Base-by-base conservation (phyloP, 2,888 invertebrate genomes). In the Nomada ruficornis region DNA sequence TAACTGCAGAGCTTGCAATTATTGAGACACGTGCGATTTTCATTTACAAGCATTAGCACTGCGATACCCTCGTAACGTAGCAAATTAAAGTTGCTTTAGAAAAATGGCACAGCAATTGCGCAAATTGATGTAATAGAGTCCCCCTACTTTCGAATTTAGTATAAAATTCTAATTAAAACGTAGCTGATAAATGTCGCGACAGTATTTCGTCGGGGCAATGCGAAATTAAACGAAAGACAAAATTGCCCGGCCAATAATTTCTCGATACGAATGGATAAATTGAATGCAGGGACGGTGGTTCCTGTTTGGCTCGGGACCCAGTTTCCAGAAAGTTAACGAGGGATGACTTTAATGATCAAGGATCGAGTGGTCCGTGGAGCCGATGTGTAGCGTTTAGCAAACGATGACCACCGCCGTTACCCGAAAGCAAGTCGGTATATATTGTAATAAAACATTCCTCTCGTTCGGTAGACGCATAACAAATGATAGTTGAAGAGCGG, bases 391-490 rank as follows among this genome's bases (percentile, higher is more conserved):
- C 26, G 64, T 23, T 55, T 13, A 67, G 29, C 0, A 26, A 23
- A 44, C 26, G 55, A 76, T 50, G 18, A n/a, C 55, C 29, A 10
- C 44, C 42, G 44, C 11, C 55, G 20, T n/a, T 75, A 36, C 36
- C 7, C 11, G 42, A 13, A 57, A 70, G 62, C 63, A 59, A 29
- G 52, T 47, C 71, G 72, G 59, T 68, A 80, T 70, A 59, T 74
- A n/a, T n/a, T n/a, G n/a, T n/a, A 72, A 80, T 68, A 62, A 76
- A 84, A 84, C 68, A 55, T 79, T 80, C 71, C 72, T 71, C 63
- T 83, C 83, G 60, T 80, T 74, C 71, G 57, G 23, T 20, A 57
- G 57, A 67, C 59, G 73, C 74, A 63, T 82, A 77, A 87, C 77
- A 79, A 88, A 77, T 72, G 82, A 67, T 79, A 72, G 59, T 55